These are phyloP conservation scores for Empidonax alnorum DNA, from an alignment of 2,113 vertebrate genomes.

Conservation along the genomic window DNA sequence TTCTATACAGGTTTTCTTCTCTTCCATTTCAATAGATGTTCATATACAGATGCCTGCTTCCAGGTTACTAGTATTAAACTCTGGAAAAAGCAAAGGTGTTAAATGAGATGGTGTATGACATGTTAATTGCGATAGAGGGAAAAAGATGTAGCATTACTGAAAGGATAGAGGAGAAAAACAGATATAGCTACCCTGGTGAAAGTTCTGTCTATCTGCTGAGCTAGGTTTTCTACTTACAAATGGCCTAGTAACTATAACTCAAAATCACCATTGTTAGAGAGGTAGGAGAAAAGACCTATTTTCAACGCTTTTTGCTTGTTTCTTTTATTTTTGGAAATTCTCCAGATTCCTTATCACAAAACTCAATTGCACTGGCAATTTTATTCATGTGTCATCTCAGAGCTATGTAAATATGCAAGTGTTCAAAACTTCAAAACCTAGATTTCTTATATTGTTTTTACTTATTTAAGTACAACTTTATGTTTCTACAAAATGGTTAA, in stretches of 20 bases:
- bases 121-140: not conserved
- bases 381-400: not conserved
- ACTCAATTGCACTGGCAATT: not conserved
- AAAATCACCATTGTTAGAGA: not conserved
- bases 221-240: not conserved
- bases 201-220: not conserved
- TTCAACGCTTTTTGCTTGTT: not conserved
- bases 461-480: not conserved
- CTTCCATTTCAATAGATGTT: not conserved
- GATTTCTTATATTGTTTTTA: not conserved
- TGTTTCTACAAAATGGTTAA: not conserved
- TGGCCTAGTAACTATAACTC: not conserved
- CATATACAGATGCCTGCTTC: not conserved
- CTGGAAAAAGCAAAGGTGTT: not conserved
- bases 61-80: not conserved
- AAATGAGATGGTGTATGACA: not conserved
- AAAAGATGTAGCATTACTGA: not conserved
- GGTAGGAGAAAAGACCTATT: not conserved
- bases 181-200: not conserved
- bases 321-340: not conserved
- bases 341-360: not conserved
- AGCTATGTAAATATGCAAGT: not conserved
- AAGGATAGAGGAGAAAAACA: not conserved
- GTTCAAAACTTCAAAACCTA: not conserved
- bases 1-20: not conserved